Percentiles rank a stretch among this genome's conserved stretches.
phyloP scores from a whole-genome alignment of 2,888 invertebrate genomes.

The Rosalia funebris region DNA sequence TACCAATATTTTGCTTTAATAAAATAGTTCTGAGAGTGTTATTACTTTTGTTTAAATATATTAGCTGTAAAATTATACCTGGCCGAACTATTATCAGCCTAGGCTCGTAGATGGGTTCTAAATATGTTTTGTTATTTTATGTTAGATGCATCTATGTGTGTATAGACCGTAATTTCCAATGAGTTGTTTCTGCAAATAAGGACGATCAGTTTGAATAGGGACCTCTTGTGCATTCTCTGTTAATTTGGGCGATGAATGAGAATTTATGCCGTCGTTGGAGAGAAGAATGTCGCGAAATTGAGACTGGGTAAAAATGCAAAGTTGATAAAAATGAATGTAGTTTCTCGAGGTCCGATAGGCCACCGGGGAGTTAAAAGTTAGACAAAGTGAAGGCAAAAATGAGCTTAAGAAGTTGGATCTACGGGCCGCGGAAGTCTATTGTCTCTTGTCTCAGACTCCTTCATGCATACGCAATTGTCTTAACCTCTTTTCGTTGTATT shows the following conservation, averaged over 20 bases:
- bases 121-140: too few relatives aligned
- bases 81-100: too few relatives aligned
- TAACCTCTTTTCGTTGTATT: constrained; percentile 57
- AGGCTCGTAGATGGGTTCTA: too few relatives aligned
- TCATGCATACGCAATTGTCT: constrained; percentile 59
- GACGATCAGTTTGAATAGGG: constrained; percentile 2
- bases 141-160: too few relatives aligned
- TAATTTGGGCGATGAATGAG: not conserved
- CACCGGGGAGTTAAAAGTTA: constrained; percentile 34
- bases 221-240: not conserved
- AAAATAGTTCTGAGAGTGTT: too few relatives aligned
- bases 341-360: constrained; percentile 40
- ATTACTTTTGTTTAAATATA: too few relatives aligned
- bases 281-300: constrained; percentile 2
- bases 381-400: constrained; percentile 42
- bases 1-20: too few relatives aligned
- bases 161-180: not conserved
- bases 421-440: constrained; percentile 25
- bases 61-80: too few relatives aligned
- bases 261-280: not conserved
- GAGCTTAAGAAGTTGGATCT: constrained; percentile 41
- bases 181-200: not conserved
- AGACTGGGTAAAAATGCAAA: constrained; percentile 8
- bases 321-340: constrained; percentile 26
- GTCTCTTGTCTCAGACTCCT: constrained; percentile 33